phyloP scores from a whole-genome alignment of 2,888 invertebrate genomes.

The Euclidia mi region DNA sequence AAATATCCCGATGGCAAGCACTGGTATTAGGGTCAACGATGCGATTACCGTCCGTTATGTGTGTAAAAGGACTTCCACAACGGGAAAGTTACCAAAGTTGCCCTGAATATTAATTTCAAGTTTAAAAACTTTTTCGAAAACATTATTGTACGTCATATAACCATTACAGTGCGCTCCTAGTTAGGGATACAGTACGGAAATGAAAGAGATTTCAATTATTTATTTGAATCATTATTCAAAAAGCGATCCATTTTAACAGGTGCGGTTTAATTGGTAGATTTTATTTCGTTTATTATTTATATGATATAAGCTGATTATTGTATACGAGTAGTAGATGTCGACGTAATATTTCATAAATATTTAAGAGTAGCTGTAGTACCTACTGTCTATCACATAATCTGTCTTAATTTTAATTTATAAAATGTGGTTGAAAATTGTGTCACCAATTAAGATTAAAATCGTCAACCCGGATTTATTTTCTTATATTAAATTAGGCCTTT shows the following conservation, averaged over 20 bases:
- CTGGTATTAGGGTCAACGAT: slow-evolving; percentile 66
- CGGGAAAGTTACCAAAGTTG: slow-evolving; percentile 72
- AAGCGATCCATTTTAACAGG: slow-evolving; percentile 60
- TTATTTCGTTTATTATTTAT: slow-evolving; percentile 30
- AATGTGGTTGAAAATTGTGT: no score
- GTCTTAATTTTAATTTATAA: no score
- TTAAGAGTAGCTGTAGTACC: no score
- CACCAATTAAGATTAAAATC: no score
- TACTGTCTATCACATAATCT: no score
- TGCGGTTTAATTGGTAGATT: slow-evolving; percentile 54
- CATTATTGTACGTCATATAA: slow-evolving; percentile 43
- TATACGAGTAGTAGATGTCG: background rate
- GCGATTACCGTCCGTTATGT: slow-evolving; percentile 71
- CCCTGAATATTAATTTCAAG: slow-evolving; percentile 79
- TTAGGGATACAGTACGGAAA: slow-evolving; percentile 26
- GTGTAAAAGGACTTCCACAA: slow-evolving; percentile 70
- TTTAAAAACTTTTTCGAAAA: slow-evolving; percentile 61
- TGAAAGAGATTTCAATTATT: slow-evolving; percentile 61
- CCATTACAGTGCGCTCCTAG: slow-evolving; percentile 52
- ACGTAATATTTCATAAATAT: background rate
- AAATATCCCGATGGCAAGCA: slow-evolving; percentile 51
- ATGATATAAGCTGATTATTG: slow-evolving; percentile 11
- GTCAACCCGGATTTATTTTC: no score
- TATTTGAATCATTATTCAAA: slow-evolving; percentile 62
- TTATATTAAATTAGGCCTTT: no score